Percentiles rank a stretch among this genome's conserved stretches.
Evolutionary conservation across 92 coral and sea anemone genomes (phyloP).

Genomic region (Phenganax stokvisi): DNA sequence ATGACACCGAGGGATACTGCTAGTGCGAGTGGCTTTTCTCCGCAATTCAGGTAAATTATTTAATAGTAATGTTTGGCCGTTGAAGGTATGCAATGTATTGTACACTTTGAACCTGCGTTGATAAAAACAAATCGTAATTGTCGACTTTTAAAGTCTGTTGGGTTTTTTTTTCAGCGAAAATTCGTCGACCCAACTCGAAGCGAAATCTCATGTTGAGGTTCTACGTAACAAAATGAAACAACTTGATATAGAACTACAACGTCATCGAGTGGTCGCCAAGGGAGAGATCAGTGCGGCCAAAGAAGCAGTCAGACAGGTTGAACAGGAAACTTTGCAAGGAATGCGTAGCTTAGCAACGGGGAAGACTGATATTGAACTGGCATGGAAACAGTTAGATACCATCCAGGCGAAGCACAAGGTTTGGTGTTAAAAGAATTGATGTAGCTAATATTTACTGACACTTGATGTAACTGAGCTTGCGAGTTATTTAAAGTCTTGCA

Average conservation of each 20-base stretch:
- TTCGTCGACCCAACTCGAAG: constrained; percentile 45
- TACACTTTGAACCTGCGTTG: too few species aligned
- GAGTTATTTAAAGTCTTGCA: too few species aligned
- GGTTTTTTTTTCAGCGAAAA: constrained; percentile 13
- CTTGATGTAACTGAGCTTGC: background rate
- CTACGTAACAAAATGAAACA: constrained; percentile 71
- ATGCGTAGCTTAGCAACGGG: constrained; percentile 90
- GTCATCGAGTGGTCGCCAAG: constrained; percentile 73
- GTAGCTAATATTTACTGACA: background rate
- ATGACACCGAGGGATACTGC: background rate
- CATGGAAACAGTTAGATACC: constrained; percentile 81
- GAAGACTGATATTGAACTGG: constrained; percentile 86
- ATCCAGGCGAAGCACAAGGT: constrained; percentile 81
- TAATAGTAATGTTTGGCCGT: too few species aligned
- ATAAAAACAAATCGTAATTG: too few species aligned
- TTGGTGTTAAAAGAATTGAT: background rate
- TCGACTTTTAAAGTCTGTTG: background rate
- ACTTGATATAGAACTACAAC: constrained; percentile 82
- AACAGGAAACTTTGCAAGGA: constrained; percentile 82
- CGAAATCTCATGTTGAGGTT: constrained; percentile 72
- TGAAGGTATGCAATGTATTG: too few species aligned
- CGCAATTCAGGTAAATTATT: background rate
- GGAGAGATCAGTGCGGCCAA: constrained; percentile 80
- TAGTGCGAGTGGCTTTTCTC: background rate
- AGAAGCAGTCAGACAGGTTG: constrained; percentile 77